Evolutionary conservation across 2,888 invertebrate genomes (phyloP).

Genomic region (Stratiomys singularior): DNA sequence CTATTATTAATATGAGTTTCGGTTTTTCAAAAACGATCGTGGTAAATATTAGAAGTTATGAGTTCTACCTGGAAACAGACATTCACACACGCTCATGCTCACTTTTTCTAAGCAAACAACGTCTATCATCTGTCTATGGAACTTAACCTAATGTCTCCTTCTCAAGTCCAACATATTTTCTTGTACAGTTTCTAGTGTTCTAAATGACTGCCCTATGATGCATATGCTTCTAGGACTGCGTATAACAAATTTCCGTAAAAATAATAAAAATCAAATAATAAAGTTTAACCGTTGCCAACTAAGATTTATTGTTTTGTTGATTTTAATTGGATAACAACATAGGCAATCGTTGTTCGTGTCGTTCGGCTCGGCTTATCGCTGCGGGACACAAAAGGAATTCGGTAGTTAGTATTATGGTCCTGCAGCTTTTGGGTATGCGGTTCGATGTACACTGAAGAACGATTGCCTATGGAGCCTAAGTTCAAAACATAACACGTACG

Average conservation of each 20-base stretch:
- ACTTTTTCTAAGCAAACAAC: slow-evolving; percentile 54
- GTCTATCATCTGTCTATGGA: slow-evolving; percentile 51
- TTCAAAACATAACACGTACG: no score
- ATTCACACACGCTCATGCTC: slow-evolving; percentile 68
- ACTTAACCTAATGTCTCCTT: slow-evolving; percentile 23
- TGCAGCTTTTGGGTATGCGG: no score
- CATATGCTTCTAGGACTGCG: slow-evolving; percentile 56
- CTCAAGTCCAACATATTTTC: slow-evolving; percentile 53
- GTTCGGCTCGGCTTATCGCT: no score
- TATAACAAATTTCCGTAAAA: slow-evolving; percentile 17
- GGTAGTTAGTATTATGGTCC: no score
- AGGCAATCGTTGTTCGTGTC: no score
- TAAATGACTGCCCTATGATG: slow-evolving; percentile 57
- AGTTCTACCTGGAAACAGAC: slow-evolving; percentile 54
- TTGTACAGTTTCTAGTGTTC: slow-evolving; percentile 54
- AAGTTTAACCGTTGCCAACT: no score
- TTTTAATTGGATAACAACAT: no score
- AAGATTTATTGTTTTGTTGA: no score
- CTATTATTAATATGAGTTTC: neutral
- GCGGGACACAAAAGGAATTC: no score
- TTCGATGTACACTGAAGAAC: no score
- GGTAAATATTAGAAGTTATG: neutral
- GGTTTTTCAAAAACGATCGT: no score
- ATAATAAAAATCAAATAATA: neutral
- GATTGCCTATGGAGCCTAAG: no score